phyloP scores from a whole-genome alignment of 2,797 vertebrate species.

The Labeo calbasu region DNA sequence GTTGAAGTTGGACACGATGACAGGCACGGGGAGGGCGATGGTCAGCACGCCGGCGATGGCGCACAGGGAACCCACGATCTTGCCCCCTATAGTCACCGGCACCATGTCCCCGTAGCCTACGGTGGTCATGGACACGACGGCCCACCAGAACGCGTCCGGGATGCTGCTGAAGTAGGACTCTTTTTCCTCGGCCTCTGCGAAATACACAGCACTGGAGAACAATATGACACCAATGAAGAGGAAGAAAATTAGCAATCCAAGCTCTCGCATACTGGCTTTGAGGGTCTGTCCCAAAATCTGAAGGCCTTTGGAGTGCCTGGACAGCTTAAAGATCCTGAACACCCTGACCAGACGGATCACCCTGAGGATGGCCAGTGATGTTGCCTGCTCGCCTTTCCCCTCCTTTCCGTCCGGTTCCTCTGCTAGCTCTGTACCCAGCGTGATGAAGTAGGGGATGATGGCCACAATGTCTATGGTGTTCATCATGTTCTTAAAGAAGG shows the following conservation, averaged over 20 bases:
- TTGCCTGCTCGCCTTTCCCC: constrained; percentile 95
- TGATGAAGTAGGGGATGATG: constrained; percentile 99
- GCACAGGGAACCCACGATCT: constrained; percentile 99
- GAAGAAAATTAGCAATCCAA: constrained; percentile 98
- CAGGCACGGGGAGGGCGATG: constrained; percentile 98
- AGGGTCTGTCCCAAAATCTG: constrained; percentile 99
- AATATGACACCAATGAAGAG: constrained; percentile 99
- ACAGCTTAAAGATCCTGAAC: constrained; percentile 99
- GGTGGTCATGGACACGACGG: constrained; percentile 99
- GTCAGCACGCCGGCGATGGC: constrained; percentile 99
- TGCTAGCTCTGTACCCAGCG: constrained; percentile 95
- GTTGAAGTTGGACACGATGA: constrained; percentile 99
- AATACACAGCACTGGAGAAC: constrained; percentile 98
- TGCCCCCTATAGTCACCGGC: constrained; percentile 98
- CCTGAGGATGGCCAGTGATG: constrained; percentile 97
- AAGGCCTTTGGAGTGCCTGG: constrained; percentile 98
- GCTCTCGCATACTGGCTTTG: constrained; percentile 98
- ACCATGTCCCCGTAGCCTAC: constrained; percentile 99
- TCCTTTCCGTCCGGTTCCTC: constrained; percentile 85
- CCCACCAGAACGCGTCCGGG: constrained; percentile 99
- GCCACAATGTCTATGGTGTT: constrained; percentile 99
- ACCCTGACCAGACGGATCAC: constrained; percentile 99
- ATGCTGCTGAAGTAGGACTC: constrained; percentile 93
- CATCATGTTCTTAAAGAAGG: constrained; percentile 99
- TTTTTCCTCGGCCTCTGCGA: constrained; percentile 96